These are phyloP conservation scores for Epizoanthus rinbou DNA, from an alignment of 92 coral and sea anemone genomes.

Conservation along the genomic window DNA sequence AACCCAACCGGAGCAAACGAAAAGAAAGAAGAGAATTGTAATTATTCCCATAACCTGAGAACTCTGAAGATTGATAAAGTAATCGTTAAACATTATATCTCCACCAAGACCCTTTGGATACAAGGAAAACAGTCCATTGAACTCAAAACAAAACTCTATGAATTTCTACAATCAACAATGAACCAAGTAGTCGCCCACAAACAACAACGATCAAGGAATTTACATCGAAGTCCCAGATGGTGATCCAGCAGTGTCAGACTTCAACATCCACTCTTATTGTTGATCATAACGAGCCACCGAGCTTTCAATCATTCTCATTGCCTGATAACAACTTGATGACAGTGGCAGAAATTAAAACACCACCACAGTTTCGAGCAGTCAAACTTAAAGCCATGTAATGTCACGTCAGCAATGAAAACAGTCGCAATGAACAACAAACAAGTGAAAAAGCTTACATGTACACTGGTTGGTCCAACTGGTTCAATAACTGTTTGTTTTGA, in stretches of 20 bases:
- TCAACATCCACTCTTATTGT: no score
- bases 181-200: no score
- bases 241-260: no score
- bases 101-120: no score
- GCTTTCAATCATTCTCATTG: background rate
- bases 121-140: no score
- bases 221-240: no score
- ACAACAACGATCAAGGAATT: no score
- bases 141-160: no score
- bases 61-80: no score
- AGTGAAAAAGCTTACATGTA: conserved; percentile 28
- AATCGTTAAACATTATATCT: no score
- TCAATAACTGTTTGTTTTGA: conserved; percentile 23
- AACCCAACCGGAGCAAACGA: background rate
- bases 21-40: background rate
- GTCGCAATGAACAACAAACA: conserved; percentile 25
- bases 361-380: conserved; percentile 29
- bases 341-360: conserved; percentile 15
- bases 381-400: conserved; percentile 17
- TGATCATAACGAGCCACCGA: conserved; percentile 2
- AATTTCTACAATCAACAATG: no score
- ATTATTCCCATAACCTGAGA: no score
- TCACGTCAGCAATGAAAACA: conserved; percentile 11
- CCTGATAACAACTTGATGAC: conserved; percentile 13
- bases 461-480: conserved; percentile 35